Base-by-base conservation (phyloP, 2,888 invertebrate species). In the Himalopsyche kuldschensis region DNA sequence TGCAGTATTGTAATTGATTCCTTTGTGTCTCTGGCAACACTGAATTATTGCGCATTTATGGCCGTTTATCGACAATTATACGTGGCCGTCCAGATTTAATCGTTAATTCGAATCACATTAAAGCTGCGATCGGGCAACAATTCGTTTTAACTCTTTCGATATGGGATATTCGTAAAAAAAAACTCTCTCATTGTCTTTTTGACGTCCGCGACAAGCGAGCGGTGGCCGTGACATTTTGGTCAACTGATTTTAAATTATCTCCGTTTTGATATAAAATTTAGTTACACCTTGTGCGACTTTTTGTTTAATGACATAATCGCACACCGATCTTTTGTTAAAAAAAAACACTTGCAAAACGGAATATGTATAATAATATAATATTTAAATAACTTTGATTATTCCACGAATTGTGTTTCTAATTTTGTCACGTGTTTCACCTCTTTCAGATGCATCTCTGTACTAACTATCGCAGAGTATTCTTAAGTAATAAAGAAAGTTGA, bases 1-100 rank as follows among this genome's bases (percentile, higher is more conserved):
- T 15, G 69, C 30, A 69, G 69, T 27, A 27, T 69, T 31, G 69
- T 84, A 84, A 84, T 84, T 84, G 82, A 84, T 84, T 84, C 84
- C 84, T 80, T 83, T 84, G 78, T 48, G 47, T 75, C 75, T 46
- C 35, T 46, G 79, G 75, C 79, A 82, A 47, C 79, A 31, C 82
- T 82, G 78, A 82, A 82, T 46, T 82, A 82, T 78, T 32, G 35
- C 35, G 82, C 35, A 78, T 80, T 63, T 35, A 48, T 46, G 47
- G 35, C 27, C 55, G 76, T 55, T 77, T 48, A 76, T 76, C 81
- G 75, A 47, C 55, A 76, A 81, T 81, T 81, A 55, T 30, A 47
- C 75, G 24, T 10, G 32, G 24, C 77, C 24, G 76, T 80, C 47
- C 20, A 46, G 32, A 27, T 32, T 27, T 27, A 75, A 46, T 41